These are phyloP conservation scores for Lasioglossum zephyrum DNA, from an alignment of 2,888 invertebrate species.

Conservation along the genomic window DNA sequence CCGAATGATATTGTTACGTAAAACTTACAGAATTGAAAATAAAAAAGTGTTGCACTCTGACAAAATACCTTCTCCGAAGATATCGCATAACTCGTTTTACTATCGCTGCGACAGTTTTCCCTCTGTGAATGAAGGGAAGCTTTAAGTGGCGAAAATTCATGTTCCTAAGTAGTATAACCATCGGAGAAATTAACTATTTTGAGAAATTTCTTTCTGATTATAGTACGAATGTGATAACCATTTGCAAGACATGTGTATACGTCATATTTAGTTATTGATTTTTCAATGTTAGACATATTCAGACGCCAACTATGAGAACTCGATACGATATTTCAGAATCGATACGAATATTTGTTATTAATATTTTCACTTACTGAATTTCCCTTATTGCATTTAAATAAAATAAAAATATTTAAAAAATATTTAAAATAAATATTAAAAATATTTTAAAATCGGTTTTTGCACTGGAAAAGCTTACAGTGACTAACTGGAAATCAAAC, in stretches of 20 bases:
- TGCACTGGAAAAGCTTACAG: neutral
- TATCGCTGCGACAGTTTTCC: neutral
- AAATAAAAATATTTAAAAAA: too few species aligned
- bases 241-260: neutral
- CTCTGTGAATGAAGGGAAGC: neutral
- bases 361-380: neutral
- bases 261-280: neutral
- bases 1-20: too few species aligned
- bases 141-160: neutral
- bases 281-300: neutral
- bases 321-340: neutral
- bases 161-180: neutral
- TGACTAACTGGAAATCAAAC: neutral
- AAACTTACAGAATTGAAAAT: neutral
- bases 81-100: neutral
- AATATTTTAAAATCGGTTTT: too few species aligned
- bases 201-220: neutral
- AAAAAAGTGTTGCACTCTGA: neutral
- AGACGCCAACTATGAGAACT: neutral
- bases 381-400: neutral
- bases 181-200: neutral
- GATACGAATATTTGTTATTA: neutral
- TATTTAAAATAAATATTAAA: too few species aligned
- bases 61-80: neutral
- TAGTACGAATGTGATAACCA: neutral